These are phyloP conservation scores for Lepidonotus clava DNA, from an alignment of 2,888 invertebrate species.

Conservation along the genomic window DNA sequence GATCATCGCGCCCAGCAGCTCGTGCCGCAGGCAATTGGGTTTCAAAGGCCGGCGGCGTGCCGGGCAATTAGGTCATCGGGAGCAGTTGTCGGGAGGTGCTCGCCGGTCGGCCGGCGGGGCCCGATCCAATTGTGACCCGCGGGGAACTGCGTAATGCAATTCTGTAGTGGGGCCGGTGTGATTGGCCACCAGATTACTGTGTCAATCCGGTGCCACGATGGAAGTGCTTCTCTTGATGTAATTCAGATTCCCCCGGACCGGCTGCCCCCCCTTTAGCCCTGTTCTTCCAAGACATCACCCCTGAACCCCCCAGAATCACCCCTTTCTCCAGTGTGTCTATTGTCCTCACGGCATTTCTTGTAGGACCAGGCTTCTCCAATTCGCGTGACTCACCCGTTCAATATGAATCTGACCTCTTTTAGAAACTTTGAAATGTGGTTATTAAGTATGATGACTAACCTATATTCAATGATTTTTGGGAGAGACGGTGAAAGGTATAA, in stretches of 20 bases:
- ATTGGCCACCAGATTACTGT: conserved; percentile 49
- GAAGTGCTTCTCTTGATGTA: conserved; percentile 11
- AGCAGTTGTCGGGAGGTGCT: conserved; percentile 18
- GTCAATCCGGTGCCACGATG: conserved; percentile 26
- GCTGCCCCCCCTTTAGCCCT: neutral
- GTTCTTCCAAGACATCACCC: neutral
- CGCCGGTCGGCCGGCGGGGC: neutral
- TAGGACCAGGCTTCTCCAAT: too few relatives aligned
- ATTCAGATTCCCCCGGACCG: conserved; percentile 12
- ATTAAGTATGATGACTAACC: too few relatives aligned
- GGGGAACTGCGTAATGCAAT: conserved; percentile 39
- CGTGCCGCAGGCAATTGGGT: conserved; percentile 34
- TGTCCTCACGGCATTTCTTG: too few relatives aligned
- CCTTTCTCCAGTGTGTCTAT: neutral
- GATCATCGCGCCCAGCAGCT: conserved; percentile 5
- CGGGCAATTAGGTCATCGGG: conserved; percentile 50
- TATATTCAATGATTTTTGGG: too few relatives aligned
- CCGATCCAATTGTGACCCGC: conserved; percentile 42
- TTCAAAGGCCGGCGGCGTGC: conserved; percentile 11
- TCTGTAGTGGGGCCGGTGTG: neutral
- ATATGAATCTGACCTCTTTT: too few relatives aligned
- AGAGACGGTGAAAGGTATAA: too few relatives aligned
- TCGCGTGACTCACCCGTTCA: too few relatives aligned
- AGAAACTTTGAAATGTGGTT: too few relatives aligned
- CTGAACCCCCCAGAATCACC: neutral